Evolutionary conservation across 2,888 invertebrate genomes (phyloP), one percentile per base, ranked within the genome.

Genomic region (Pseudococcus longispinus): DNA sequence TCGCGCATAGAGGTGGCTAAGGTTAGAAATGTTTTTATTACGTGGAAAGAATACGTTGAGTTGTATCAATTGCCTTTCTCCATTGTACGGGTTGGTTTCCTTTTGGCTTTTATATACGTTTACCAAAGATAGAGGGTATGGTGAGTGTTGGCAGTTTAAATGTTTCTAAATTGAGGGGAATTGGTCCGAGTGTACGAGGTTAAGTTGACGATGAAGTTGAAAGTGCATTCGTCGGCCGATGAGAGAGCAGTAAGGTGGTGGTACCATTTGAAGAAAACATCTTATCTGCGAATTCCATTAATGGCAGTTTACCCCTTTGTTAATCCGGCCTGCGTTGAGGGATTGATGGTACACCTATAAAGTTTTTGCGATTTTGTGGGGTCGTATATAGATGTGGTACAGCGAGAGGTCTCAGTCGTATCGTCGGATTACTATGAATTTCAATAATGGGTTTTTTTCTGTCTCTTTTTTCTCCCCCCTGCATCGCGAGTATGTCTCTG

Each of bases 201-300:
- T 70, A 70, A 70, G 70, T 70, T 29, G 70, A 70, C 70, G 70
- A 60, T 60, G 9, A 23, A 60, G 60, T 60, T 60, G 60, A 60
- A 70, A 70, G 29, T 70, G 70, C 70, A 70, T 29, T 70, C 9
- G 23, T 70, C 9, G 23, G 20, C 11, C 0, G 1, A 5, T 20
- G 11, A 1, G 60, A n/a, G 60, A 60, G 60, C 23, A 8, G 23
- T 20, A 9, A 3, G 60, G 23, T 29, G 6, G 29, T 11, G 70
- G 26, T 70, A 70, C 29, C 70, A 70, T 70, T 70, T 70, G 70
- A 70, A 70, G 29, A 70, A 70, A 80, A 80, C 77, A 42, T 80
- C 77, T 80, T 80, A 80, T 80, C 77, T 80, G 77, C 77, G 77
- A 80, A 80, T 80, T 80, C 77, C 77, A 80, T 80, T 80, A 80